Percentiles rank a stretch among this genome's conserved stretches.
phyloP scores from a whole-genome alignment of 2,888 invertebrate species.

The Chrysolina haemoptera region DNA sequence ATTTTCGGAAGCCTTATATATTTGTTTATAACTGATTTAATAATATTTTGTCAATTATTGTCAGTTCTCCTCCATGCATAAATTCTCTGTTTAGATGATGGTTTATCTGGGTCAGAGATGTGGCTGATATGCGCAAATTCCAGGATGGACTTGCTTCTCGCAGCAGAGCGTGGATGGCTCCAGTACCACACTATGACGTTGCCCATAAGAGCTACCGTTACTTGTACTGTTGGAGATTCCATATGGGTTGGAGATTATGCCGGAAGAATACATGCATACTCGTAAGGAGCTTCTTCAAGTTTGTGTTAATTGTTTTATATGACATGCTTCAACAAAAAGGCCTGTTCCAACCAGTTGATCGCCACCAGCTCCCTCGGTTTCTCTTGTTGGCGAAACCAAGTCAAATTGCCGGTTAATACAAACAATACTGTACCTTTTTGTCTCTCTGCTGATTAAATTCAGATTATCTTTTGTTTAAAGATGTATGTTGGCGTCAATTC shows the following conservation, averaged over 20 bases:
- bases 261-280: conserved; percentile 89
- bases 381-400: too few species aligned
- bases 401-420: too few species aligned
- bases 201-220: conserved; percentile 77
- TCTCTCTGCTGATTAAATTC: too few species aligned
- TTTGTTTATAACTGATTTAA: too few species aligned
- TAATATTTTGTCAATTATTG: too few species aligned
- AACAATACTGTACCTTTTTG: too few species aligned
- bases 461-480: too few species aligned
- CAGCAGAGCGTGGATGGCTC: conserved; percentile 73
- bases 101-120: conserved; percentile 76
- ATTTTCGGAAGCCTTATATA: too few species aligned
- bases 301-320: background rate
- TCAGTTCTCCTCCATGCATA: background rate
- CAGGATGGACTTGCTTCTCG: conserved; percentile 75
- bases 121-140: conserved; percentile 83
- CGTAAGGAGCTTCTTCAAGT: conserved; percentile 68
- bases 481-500: too few species aligned
- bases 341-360: too few species aligned
- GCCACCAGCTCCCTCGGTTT: too few species aligned
- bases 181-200: conserved; percentile 75
- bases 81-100: conserved; percentile 70
- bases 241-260: conserved; percentile 94
- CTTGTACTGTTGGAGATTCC: conserved; percentile 82
- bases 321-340: background rate